Base-by-base conservation (phyloP, 2,113 vertebrate species). In the Scomber colias region DNA sequence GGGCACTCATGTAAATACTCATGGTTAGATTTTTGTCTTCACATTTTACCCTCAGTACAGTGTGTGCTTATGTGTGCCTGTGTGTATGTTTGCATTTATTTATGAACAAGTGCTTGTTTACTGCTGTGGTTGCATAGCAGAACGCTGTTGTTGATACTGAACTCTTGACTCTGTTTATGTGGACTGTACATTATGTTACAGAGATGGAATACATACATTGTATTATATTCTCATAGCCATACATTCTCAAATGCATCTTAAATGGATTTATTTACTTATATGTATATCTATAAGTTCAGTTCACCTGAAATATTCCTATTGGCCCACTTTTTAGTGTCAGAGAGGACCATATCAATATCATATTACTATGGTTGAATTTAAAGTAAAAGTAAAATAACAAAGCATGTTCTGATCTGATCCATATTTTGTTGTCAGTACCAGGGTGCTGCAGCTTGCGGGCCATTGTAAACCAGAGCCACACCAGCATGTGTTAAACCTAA, bases 401-500 rank as follows among this genome's bases (percentile, higher is more conserved):
- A 46, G 9, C 61, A 65, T 19, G 45, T 56, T 79, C 62, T 80
- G 65, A 81, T 83, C 53, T 31, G 67, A 85, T 85, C 66, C 67
- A 71, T 82, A 79, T 75, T 76, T 67, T 79, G 55, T 81, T 84
- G 61, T 76, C 49, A 61, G 56, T 54, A 73, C 65, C 62, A 59
- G 46, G 44, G 49, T 48, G 80, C 82, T 79, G 61, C 35, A 27
- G 24, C 24, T 27, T 27, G 24, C 24, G 65, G 83, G 86, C 78
- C 66, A 67, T 81, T 40, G 19, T 71, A 77, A 81, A 90, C 87
- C 87, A 89, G 27, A 86, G 70, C 30, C 69, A 71, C 62, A 69
- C 74, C 67, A 88, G 77, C 56, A 16, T 86, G 85, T 79, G 82
- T 86, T 81, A 81, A 85, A 85, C 68, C 78, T 83, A 72, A 87